Evolutionary conservation across 2,113 vertebrate species (phyloP).

Genomic region (Pelvicachromis taeniatus): DNA sequence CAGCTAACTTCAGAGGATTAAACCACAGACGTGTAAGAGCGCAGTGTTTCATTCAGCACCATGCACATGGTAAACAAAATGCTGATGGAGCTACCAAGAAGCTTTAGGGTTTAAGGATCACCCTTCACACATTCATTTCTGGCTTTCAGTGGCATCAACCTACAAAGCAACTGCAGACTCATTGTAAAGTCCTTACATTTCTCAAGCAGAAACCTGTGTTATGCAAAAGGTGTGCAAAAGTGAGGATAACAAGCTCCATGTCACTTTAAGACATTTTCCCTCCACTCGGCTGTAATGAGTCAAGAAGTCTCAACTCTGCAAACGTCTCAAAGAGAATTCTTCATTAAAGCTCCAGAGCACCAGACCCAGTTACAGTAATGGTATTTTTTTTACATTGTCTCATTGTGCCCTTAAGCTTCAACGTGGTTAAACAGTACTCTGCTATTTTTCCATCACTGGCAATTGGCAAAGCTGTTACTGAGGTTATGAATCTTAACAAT

Average conservation of each 20-base stretch:
- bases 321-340: conserved; percentile 22
- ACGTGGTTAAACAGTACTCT: conserved; percentile 1
- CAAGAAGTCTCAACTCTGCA: not conserved
- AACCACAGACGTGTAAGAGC: not conserved
- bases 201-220: not conserved
- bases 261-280: not conserved
- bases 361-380: not conserved
- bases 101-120: not conserved
- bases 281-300: conserved; percentile 1
- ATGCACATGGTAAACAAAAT: not conserved
- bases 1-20: not conserved
- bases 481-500: not conserved
- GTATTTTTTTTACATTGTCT: not conserved
- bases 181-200: not conserved
- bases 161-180: not conserved
- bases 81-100: not conserved
- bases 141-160: not conserved
- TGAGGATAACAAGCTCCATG: not conserved
- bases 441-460: conserved; percentile 17
- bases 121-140: not conserved
- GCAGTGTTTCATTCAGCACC: not conserved
- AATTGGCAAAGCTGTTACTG: not conserved
- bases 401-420: not conserved
- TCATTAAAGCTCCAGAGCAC: conserved; percentile 4
- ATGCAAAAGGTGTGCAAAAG: not conserved